Percentiles rank a stretch among this genome's conserved stretches.
Evolutionary conservation across 2,113 vertebrate species (phyloP).

Genomic region (Propithecus coquereli): DNA sequence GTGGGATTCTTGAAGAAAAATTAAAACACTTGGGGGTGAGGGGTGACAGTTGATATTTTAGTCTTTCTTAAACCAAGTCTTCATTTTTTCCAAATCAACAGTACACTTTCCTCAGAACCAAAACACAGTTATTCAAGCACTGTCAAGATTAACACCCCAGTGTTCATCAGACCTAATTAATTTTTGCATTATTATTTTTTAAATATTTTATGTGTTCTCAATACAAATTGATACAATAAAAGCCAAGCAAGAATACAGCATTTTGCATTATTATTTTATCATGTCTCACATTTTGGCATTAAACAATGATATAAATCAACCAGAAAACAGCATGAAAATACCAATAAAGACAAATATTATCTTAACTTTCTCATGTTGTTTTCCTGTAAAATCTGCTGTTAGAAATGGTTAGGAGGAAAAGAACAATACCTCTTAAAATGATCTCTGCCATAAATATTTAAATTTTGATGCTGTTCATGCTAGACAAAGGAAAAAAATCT

Average conservation of each 20-base stretch:
- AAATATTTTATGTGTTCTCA: slow-evolving; percentile 75
- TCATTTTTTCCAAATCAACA: slow-evolving; percentile 44
- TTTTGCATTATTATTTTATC: slow-evolving; percentile 79
- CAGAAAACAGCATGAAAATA: slow-evolving; percentile 73
- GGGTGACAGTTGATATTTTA: slow-evolving; percentile 51
- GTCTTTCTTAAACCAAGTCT: slow-evolving; percentile 45
- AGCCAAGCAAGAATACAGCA: slow-evolving; percentile 59
- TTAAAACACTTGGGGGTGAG: slow-evolving; percentile 57
- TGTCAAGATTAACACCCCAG: slow-evolving; percentile 49
- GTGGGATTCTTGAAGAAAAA: slow-evolving; percentile 49
- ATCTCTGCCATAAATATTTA: slow-evolving; percentile 64
- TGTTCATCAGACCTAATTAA: slow-evolving; percentile 76
- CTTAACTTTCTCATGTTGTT: slow-evolving; percentile 66
- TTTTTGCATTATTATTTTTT: slow-evolving; percentile 79
- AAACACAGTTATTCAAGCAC: slow-evolving; percentile 46
- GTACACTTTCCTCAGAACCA: slow-evolving; percentile 32
- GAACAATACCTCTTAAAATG: slow-evolving; percentile 54
- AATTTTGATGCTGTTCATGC: slow-evolving; percentile 53
- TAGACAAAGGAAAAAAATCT: slow-evolving; percentile 36
- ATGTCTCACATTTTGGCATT: slow-evolving; percentile 73
- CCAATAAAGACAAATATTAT: slow-evolving; percentile 71
- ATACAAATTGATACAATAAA: slow-evolving; percentile 79
- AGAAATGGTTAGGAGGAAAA: slow-evolving; percentile 49
- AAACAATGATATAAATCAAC: slow-evolving; percentile 75
- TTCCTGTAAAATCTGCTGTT: slow-evolving; percentile 32